Evolutionary conservation across 2,797 vertebrate species (phyloP), one percentile per base, ranked within the genome.

Genomic region (Halcyon smyrnensis): DNA sequence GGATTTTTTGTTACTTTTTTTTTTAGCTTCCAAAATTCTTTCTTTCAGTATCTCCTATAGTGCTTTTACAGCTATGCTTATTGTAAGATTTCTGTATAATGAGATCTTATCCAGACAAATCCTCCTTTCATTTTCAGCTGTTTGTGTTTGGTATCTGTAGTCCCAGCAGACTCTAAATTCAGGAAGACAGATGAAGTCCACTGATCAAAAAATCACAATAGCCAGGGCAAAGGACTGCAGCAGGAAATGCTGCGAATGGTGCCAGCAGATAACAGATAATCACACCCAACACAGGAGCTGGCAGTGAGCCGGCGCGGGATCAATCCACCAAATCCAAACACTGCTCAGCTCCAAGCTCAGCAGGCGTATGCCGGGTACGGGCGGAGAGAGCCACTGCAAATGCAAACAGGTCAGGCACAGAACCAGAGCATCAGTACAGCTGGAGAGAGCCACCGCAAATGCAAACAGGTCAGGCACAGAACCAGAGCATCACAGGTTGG

Each of bases 241-340:
- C 0, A 0, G 36, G 54, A 21, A 48, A 48, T 48, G 4, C 48
- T 0, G 41, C 8, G 50, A 7, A 30, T 10, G 4, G 41, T 32
- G 73, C 36, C 36, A 7, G 23, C 2, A 4, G 53, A 5, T 17
- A 2, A 1, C 7, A 9, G 24, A 3, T 28, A 8, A 4, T 10
- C 3, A 2, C 36, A 30, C 54, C 18, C 16, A 36, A 21, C 1
- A 0, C 1, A 6, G 13, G 32, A 23, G 28, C 51, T 5, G 0
- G 12, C 39, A 2, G 7, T 0, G 13, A 28, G 46, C 5, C 10
- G 23, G 1, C 9, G 8, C 0, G 4, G 28, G 43, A 1, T 14
- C 41, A 3, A 11, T 8, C 14, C 8, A 3, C 0, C n/a, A 0
- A 2, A 8, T 2, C 7, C 36, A 21, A 24, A 30, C 39, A 23